These are phyloP conservation scores for Teleogryllus oceanicus DNA, from an alignment of 2,888 invertebrate genomes.

Conservation along the genomic window DNA sequence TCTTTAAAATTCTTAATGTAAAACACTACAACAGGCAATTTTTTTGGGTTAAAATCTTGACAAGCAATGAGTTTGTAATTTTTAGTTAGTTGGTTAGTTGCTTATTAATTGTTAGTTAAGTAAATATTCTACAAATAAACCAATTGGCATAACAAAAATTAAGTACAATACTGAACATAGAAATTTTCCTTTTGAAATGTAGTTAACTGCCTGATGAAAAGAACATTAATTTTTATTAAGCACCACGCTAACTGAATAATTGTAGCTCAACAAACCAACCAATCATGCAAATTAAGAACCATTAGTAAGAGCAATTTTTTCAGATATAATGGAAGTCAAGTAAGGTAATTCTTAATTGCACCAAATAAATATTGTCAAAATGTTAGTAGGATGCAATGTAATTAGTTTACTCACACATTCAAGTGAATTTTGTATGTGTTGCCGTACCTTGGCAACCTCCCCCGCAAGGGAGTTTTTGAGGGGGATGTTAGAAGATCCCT, in stretches of 20 bases:
- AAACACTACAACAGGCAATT: slow-evolving; percentile 22
- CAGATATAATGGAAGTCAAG: background rate
- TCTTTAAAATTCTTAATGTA: too few species aligned
- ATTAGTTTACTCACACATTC: slow-evolving; percentile 50
- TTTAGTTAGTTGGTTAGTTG: too few species aligned
- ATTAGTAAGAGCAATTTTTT: background rate
- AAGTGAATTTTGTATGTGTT: slow-evolving; percentile 66
- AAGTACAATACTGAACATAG: too few species aligned
- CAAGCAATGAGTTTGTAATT: too few species aligned
- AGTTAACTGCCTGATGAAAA: too few species aligned
- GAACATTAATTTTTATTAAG: background rate
- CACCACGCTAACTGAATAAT: background rate
- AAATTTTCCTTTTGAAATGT: too few species aligned
- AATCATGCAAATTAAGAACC: background rate
- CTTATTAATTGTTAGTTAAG: too few species aligned
- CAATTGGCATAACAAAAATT: too few species aligned
- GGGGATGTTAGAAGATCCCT: slow-evolving; percentile 43
- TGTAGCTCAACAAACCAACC: too few species aligned
- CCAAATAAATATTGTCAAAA: slow-evolving; percentile 19
- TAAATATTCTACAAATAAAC: too few species aligned
- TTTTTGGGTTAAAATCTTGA: too few species aligned
- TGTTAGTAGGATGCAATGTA: background rate
- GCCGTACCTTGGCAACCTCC: slow-evolving; percentile 82
- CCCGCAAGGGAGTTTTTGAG: slow-evolving; percentile 66
- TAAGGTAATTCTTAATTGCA: slow-evolving; percentile 21